These are phyloP conservation scores for Coremacera marginata DNA, from an alignment of 2,888 invertebrate species.

Conservation along the genomic window DNA sequence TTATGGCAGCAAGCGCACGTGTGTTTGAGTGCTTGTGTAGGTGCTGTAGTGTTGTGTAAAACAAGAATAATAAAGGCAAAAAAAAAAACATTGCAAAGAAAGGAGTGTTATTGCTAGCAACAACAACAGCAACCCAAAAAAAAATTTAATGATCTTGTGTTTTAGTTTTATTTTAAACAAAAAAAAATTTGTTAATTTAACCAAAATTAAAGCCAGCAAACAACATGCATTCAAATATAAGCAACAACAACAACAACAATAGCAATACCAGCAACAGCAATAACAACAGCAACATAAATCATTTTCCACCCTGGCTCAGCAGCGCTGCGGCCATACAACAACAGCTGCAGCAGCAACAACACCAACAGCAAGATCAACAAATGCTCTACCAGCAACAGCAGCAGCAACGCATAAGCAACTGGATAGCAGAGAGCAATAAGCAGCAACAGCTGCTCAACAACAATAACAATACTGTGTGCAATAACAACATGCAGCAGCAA, in stretches of 20 bases:
- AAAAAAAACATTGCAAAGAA: neutral
- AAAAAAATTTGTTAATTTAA: neutral
- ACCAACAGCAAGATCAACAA: slow-evolving; percentile 47
- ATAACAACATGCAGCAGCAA: slow-evolving; percentile 30
- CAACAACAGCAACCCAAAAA: neutral
- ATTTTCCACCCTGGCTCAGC: neutral
- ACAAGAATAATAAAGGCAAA: neutral
- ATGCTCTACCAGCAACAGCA: slow-evolving; percentile 47
- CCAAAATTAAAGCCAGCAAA: slow-evolving; percentile 6
- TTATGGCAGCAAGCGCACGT: too few species aligned
- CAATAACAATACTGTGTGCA: slow-evolving; percentile 43
- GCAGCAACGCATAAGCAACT: slow-evolving; percentile 50
- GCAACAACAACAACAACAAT: slow-evolving; percentile 12
- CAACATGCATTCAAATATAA: slow-evolving; percentile 21
- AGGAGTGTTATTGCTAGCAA: neutral
- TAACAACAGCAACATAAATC: neutral
- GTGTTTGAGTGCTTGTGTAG: too few species aligned
- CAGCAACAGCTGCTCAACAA: slow-evolving; percentile 47
- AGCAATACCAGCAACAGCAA: slow-evolving; percentile 10
- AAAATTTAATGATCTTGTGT: neutral
- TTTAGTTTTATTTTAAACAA: neutral
- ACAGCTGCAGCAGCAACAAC: slow-evolving; percentile 48
- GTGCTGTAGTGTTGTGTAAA: neutral
- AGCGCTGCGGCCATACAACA: slow-evolving; percentile 40
- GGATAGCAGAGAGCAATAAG: slow-evolving; percentile 54